Base-by-base conservation (phyloP, 2,888 invertebrate species). In the Cephonodes hylas region DNA sequence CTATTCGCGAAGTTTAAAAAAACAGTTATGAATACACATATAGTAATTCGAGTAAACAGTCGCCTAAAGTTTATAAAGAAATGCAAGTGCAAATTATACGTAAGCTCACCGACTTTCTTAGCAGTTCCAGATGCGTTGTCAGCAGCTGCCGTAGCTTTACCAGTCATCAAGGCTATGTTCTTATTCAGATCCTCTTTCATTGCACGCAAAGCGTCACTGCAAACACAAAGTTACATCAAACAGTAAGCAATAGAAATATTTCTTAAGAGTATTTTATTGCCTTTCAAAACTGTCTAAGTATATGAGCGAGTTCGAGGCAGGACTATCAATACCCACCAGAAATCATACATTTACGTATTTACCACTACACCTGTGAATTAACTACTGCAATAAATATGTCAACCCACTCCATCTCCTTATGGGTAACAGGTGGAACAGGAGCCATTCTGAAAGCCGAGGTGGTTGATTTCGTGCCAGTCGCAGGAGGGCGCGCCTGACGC, bases 341-440 rank as follows among this genome's bases (percentile, higher is more conserved):
- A n/a, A n/a, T n/a, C n/a, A n/a, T n/a, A n/a, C n/a, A n/a, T n/a
- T 8, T 31, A 4, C 31, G 6, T 8, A 8, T 8, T 5, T 2
- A 8, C 1, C 31, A 15, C 42, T 42, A 42, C 7, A 7, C 0
- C 42, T 15, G 0, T 18, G 0, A 31, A 10, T 34, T 38, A 38
- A n/a, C 34, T 44, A 44, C 10, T 10, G 8, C 13, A 34, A 34
- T 13, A 8, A 44, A 22, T 20, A 10, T 3, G 3, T 5, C 27
- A 42, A 68, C 75, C 73, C 15, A 85, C 85, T 78, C 74, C 76
- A 85, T 70, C 63, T 85, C 80, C 0, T 66, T 65, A 7, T 73
- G 76, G 2, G 80, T 75, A 34, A 83, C 77, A 2, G 58, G 63
- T 3, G 66, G 64, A 42, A 42, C 38, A 6, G 23, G 31, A 13